Percentiles rank a stretch among this genome's conserved stretches.
Evolutionary conservation across 2,888 invertebrate species (phyloP).

Genomic region (Philonicus albiceps): DNA sequence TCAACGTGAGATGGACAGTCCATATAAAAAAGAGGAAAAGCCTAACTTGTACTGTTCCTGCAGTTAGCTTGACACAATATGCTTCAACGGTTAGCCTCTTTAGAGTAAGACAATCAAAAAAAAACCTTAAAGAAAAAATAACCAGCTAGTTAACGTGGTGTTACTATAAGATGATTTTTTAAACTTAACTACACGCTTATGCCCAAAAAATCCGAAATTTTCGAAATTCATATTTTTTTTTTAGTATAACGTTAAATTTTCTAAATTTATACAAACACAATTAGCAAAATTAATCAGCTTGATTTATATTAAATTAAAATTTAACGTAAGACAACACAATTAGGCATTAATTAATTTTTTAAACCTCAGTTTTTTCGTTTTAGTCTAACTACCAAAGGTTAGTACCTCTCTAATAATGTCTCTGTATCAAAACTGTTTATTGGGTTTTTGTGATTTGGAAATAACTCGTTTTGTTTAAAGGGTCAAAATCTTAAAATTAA

Average conservation of each 20-base stretch:
- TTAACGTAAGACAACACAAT: background rate
- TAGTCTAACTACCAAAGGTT: no score
- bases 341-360: background rate
- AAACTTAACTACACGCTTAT: background rate
- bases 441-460: no score
- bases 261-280: background rate
- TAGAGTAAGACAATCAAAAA: constrained; percentile 3
- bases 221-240: background rate
- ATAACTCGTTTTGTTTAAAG: no score
- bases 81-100: background rate
- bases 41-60: background rate
- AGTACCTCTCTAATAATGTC: no score
- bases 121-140: background rate
- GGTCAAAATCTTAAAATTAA: no score
- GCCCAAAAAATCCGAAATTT: background rate
- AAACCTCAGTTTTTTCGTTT: no score
- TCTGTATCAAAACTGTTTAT: no score
- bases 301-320: background rate
- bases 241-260: background rate
- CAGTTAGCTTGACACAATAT: background rate
- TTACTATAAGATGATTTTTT: background rate
- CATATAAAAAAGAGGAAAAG: background rate
- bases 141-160: background rate
- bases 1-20: no score
- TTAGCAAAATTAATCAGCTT: background rate